Base-by-base conservation (phyloP, 2,888 invertebrate genomes). In the Pyrrhia umbra region DNA sequence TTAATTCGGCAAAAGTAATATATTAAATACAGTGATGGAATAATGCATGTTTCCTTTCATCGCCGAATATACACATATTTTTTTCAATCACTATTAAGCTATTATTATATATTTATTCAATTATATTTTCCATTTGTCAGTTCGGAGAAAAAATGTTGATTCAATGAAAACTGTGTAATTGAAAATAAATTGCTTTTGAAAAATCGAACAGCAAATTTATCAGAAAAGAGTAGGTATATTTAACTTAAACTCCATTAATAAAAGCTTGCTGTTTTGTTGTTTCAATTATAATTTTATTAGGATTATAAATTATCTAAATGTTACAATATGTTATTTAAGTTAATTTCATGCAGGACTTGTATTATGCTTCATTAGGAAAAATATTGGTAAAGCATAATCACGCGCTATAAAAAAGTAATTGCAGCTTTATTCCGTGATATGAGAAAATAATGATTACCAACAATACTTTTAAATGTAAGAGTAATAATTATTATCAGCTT, bases 111-210 rank as follows among this genome's bases (percentile, higher is more conserved):
- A 15, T 34, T 51, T 39, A 49, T 49, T 13, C 34, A 65, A 72
- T 65, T 55, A 51, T 8, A 30, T 47, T 67, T 52, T 45, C 18
- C 40, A 40, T 55, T 67, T 51, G 16, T 55, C 25, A 27, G 8
- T 21, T 37, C 3, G 5, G 15, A 16, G 39, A 57, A 25, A 64
- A 37, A 43, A 46, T 60, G 40, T 49, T 57, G 50, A 72, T 42
- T 52, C 25, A 75, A 60, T 25, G 47, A 42, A 68, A 39, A 47
- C 50, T 55, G 39, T 40, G 25, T 54, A 51, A 57, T 25, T 57
- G 46, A 50, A 75, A 61, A 61, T 56, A 65, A 75, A 61, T 66
- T 75, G 39, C 46, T 61, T 54, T 45, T 21, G 10, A 25, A 9
- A 21, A 10, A 18, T 4, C 1, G 61, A 9, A 23, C 27, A 52